These are phyloP conservation scores for Ornithoptera alexandrae DNA, from an alignment of 2,888 invertebrate species.

Conservation along the genomic window DNA sequence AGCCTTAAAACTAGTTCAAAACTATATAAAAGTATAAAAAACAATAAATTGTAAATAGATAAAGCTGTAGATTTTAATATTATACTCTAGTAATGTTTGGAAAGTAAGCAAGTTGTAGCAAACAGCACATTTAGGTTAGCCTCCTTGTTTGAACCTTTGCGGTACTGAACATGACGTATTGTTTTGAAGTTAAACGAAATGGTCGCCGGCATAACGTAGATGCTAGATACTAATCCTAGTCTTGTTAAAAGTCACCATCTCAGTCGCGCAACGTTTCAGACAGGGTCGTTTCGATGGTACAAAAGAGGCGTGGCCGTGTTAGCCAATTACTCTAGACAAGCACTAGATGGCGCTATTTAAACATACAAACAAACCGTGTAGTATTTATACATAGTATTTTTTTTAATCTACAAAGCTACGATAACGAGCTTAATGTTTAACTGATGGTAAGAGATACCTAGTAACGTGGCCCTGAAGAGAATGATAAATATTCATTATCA, in stretches of 20 bases:
- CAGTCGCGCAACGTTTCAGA: constrained; percentile 41
- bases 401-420: not conserved
- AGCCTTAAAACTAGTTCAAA: constrained; percentile 80
- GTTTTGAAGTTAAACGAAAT: not conserved
- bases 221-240: not conserved
- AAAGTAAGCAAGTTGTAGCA: constrained; percentile 56
- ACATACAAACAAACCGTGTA: not conserved
- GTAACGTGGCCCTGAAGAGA: no score
- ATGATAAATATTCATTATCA: no score
- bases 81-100: constrained; percentile 63
- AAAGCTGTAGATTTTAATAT: constrained; percentile 64
- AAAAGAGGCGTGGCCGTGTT: constrained; percentile 48
- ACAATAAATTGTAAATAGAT: constrained; percentile 64
- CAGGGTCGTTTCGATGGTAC: constrained; percentile 50
- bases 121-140: constrained; percentile 52
- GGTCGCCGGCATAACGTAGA: not conserved
- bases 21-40: constrained; percentile 65
- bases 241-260: not conserved
- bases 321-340: constrained; percentile 17
- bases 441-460: no score
- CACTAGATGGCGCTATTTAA: constrained; percentile 33
- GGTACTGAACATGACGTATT: constrained; percentile 26
- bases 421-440: no score
- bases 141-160: constrained; percentile 43
- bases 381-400: not conserved